Evolutionary conservation across 2,797 vertebrate species (phyloP), one percentile per base, ranked within the genome.

Genomic region (Enoplosus armatus): DNA sequence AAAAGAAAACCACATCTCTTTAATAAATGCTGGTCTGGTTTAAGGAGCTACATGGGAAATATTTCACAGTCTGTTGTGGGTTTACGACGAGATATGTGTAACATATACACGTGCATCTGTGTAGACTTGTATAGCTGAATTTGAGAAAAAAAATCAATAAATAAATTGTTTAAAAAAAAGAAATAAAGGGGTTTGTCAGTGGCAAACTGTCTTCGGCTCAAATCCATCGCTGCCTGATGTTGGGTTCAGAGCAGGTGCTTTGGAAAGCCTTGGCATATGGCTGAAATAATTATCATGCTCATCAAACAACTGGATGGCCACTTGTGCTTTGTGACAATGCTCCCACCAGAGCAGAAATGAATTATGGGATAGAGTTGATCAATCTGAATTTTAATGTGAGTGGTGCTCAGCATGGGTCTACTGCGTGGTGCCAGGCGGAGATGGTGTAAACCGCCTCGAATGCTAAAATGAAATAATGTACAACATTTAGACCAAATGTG

Each of bases 251-350:
- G 88, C 84, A 88, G 90, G 84, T 84, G 84, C 71, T 86, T 73
- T 66, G 48, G 15, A 86, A 87, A 90, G 68, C 86, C 68, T 82
- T 75, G 87, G 88, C 90, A 91, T 92, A 92, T 89, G 92, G 88
- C 76, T 82, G 84, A 90, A 90, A 92, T 92, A 91, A 93, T 94
- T 91, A 91, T 88, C 87, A 56, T 60, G 85, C 88, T 90, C 90
- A 91, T 93, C 92, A 90, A 91, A 92, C 84, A 90, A 84, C 84
- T 80, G 87, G 88, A 90, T 87, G 87, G 87, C 91, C 91, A 92
- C 92, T 93, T 88, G 90, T 88, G 88, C 87, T 89, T 45, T 69
- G 87, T 75, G 87, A 90, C 83, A 82, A 86, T 70, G 80, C 82
- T 92, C 92, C 90, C 92, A 87, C 60, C 89, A 87, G 91, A 87